Conservation (phyloP, 2,113 vertebrate species). For the Equus przewalskii region DNA sequence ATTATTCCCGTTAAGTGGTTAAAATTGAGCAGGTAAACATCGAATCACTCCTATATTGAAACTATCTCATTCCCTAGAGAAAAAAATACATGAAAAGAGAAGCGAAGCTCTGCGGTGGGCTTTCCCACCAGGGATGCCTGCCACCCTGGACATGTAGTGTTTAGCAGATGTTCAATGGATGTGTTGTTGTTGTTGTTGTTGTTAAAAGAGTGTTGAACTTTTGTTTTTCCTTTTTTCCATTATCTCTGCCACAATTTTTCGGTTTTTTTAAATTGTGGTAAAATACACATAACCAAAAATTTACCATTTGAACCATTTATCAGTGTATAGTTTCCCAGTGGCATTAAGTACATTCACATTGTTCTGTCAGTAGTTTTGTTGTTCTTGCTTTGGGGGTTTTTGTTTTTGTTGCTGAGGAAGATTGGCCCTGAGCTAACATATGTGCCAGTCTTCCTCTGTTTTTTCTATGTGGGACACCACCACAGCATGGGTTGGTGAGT, state of each 20-base stretch:
- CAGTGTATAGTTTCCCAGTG: background rate
- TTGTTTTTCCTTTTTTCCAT: background rate
- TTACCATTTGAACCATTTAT: background rate
- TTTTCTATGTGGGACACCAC: too few species aligned
- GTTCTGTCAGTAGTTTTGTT: background rate
- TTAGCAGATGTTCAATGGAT: background rate
- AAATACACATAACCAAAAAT: background rate
- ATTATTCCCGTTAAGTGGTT: background rate
- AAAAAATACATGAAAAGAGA: background rate
- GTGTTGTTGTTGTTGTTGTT: background rate
- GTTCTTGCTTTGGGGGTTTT: too few species aligned
- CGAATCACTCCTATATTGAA: background rate
- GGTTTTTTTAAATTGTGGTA: background rate
- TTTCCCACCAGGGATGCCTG: background rate
- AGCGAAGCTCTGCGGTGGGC: background rate
- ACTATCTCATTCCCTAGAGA: background rate
- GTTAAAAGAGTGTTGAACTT: conserved; percentile 32
- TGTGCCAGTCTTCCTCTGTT: too few species aligned
- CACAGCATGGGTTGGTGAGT: too few species aligned
- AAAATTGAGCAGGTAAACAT: background rate
- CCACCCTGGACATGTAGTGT: too few species aligned
- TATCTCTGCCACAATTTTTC: background rate
- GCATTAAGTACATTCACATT: background rate
- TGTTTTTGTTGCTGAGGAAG: too few species aligned
- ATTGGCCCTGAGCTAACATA: too few species aligned